phyloP scores from a whole-genome alignment of 2,113 vertebrate species.

The Rattus norvegicus region GRCr8 NC_086033.1:105546001-105546500 shows the following conservation, averaged over 20 bases:
- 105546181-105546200: background rate
- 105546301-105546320: background rate
- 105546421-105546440: background rate
- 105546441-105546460: background rate
- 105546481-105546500: background rate
- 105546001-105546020: background rate
- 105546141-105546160: background rate
- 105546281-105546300: background rate
- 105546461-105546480: background rate
- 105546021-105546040: background rate
- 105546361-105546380: background rate
- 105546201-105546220: background rate
- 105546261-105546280: background rate
- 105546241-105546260: background rate
- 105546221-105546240: background rate
- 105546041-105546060: accelerated
- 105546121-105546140: background rate
- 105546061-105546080: background rate
- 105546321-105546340: background rate
- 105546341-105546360: background rate
- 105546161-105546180: background rate
- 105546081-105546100: background rate
- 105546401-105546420: background rate
- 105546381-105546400: background rate
- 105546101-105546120: background rate